phyloP scores from a whole-genome alignment of 2,113 vertebrate genomes.

The Scatophagus argus region DNA sequence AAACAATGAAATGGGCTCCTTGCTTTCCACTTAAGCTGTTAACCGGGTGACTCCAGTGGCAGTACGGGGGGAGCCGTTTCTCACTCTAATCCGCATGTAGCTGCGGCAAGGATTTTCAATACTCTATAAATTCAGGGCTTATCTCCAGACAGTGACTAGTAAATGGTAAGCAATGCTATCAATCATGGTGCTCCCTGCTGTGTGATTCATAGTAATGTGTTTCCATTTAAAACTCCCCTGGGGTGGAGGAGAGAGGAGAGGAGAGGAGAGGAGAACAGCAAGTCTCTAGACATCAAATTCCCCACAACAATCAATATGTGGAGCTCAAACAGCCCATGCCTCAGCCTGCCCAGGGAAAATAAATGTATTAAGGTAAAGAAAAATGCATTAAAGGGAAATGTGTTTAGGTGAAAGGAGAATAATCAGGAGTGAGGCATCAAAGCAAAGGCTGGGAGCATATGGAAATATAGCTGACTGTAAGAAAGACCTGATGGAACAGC shows the following conservation, averaged over 20 bases:
- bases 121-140: constrained; percentile 81
- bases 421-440: constrained; percentile 57
- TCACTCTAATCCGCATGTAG: constrained; percentile 78
- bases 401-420: constrained; percentile 44
- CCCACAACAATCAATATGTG: constrained; percentile 76
- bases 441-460: constrained; percentile 34
- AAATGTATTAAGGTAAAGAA: constrained; percentile 68
- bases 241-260: constrained; percentile 58
- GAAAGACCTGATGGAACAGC: constrained; percentile 29
- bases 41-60: constrained; percentile 43
- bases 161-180: constrained; percentile 83
- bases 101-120: constrained; percentile 75
- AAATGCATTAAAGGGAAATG: constrained; percentile 68
- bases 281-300: constrained; percentile 77
- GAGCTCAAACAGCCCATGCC: constrained; percentile 65
- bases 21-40: constrained; percentile 60
- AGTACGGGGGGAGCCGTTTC: constrained; percentile 44
- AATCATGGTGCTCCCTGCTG: constrained; percentile 80
- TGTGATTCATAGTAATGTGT: constrained; percentile 85
- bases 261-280: constrained; percentile 55
- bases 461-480: constrained; percentile 30
- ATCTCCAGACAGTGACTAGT: constrained; percentile 83
- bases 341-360: constrained; percentile 62
- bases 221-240: constrained; percentile 82
- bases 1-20: constrained; percentile 51